Base-by-base conservation (phyloP, 1,140 invertebrate species). In the Mylabris phalerata region DNA sequence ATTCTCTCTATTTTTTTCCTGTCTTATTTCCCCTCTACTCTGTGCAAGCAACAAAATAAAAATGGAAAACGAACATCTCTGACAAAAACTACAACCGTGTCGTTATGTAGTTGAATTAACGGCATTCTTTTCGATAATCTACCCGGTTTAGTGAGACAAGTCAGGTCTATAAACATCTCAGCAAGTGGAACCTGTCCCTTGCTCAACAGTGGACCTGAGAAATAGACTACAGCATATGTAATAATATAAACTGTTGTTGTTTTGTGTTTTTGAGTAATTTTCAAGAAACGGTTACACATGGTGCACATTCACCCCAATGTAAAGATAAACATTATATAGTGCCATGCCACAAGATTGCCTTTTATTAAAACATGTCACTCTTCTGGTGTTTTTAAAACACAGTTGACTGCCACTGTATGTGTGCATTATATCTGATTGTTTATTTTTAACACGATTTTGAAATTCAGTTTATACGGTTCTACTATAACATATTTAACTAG, bases 291-390 rank as follows among this genome's bases (percentile, higher is more conserved):
- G 51, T 54, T 54, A 54, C 51, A 54, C 51, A 42, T 54, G 51
- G 51, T 54, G 51, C 51, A 54, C 51, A 54, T 54, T 46, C 51
- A 54, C 51, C 51, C 51, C 51, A 45, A 32, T 45, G 51, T 44
- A 45, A 54, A 54, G 46, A 54, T 54, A 54, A 54, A 54, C 51
- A 54, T 32, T 5, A 46, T 45, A 26, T 38, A 43, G 25, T n/a
- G 45, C 42, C 43, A 54, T 39, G 43, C 42, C 51, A 46, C 51
- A 45, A 54, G 51, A 54, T 54, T 46, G 51, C 42, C 51, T 54
- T 52, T 54, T 54, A 54, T 54, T 54, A 54, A 46, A 54, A 54
- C 51, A 54, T 54, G 51, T 54, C 51, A 54, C 51, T 54, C 51
- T 45, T 32, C 32, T 32, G 4, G 51, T 45, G 51, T 46, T 54